phyloP scores from a whole-genome alignment of 1,140 invertebrate genomes.

The Calliphora vicina region DNA sequence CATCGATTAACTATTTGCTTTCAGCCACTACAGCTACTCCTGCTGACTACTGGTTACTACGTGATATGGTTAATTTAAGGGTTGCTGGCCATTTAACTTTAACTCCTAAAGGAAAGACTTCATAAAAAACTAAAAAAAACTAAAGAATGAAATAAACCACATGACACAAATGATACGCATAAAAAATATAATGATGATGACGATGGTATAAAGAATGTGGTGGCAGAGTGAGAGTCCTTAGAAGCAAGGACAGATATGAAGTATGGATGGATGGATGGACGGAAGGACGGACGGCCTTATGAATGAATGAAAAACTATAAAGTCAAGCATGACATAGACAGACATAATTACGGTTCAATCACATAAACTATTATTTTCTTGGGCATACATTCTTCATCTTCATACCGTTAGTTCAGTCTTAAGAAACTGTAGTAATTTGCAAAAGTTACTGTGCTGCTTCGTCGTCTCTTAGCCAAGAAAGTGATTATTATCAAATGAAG shows the following conservation, averaged over 20 bases:
- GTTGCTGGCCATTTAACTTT: neutral
- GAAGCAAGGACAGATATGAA: neutral
- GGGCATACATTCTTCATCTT: too few relatives aligned
- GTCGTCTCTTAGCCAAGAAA: neutral
- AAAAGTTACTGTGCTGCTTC: too few relatives aligned
- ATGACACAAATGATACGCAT: neutral
- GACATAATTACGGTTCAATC: conserved; percentile 1
- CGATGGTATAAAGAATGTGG: neutral
- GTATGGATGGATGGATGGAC: neutral
- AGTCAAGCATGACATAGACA: neutral
- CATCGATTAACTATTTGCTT: neutral
- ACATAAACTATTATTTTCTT: neutral
- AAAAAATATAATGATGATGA: neutral
- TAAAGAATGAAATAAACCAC: neutral
- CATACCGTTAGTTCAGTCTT: too few relatives aligned
- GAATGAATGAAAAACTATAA: neutral
- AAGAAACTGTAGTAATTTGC: too few relatives aligned
- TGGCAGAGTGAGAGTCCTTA: neutral
- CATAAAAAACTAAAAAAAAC: neutral
- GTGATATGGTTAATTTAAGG: conserved; percentile 1
- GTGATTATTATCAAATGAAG: conserved; percentile 17
- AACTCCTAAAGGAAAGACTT: neutral
- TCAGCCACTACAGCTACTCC: neutral
- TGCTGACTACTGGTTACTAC: neutral
- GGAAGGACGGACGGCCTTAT: neutral